Conservation (phyloP, 2,888 invertebrate genomes). For the Trimorus sp. region DNA sequence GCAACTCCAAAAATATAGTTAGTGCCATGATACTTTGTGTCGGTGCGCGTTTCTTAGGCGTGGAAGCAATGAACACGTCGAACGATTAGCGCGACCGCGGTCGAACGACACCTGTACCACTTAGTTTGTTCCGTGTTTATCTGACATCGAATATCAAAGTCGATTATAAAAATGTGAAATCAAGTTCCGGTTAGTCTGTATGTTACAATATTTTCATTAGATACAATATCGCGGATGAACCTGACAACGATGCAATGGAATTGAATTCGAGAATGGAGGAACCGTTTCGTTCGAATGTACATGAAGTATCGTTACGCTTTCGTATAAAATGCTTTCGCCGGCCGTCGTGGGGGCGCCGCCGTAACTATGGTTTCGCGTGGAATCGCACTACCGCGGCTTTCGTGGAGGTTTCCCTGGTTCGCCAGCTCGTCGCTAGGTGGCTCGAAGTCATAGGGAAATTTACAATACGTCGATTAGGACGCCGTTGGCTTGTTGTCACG, state of each 20-base stretch:
- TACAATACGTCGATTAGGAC: no score
- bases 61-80: constrained; percentile 56
- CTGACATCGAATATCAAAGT: constrained; percentile 51
- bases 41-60: constrained; percentile 45
- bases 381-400: background rate
- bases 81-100: constrained; percentile 31
- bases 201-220: constrained; percentile 62
- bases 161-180: constrained; percentile 54
- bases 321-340: constrained; percentile 57
- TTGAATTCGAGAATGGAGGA: constrained; percentile 63
- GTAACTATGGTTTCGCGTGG: background rate
- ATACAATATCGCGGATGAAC: constrained; percentile 54
- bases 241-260: constrained; percentile 54
- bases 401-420: background rate
- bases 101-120: constrained; percentile 34
- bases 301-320: constrained; percentile 50
- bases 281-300: constrained; percentile 63
- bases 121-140: constrained; percentile 36
- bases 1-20: constrained; percentile 57
- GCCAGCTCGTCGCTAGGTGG: background rate
- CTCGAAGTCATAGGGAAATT: no score
- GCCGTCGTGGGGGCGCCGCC: background rate
- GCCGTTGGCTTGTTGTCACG: no score
- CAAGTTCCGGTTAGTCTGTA: constrained; percentile 44
- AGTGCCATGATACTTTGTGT: constrained; percentile 55